Conservation (phyloP, 2,113 vertebrate genomes). For the Eulemur macaco region DNA sequence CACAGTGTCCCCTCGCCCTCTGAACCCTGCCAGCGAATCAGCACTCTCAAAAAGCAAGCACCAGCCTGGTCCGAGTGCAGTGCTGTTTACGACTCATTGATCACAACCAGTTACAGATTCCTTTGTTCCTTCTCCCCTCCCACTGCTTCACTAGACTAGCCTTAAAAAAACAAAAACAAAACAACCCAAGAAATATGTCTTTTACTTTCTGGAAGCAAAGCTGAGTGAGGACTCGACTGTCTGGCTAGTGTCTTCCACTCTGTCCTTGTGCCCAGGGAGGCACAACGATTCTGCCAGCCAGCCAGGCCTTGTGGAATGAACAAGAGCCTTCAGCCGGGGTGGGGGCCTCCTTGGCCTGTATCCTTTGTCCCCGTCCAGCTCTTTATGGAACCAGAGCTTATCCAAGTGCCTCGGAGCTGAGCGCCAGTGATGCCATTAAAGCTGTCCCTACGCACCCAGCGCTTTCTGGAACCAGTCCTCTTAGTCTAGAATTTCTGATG, state of each 20-base stretch:
- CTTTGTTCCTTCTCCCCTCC: too few relatives aligned
- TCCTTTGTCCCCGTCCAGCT: not conserved
- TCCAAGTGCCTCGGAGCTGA: not conserved
- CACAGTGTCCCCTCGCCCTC: not conserved
- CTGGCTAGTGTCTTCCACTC: not conserved
- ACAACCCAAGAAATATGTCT: not conserved
- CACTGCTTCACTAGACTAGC: too few relatives aligned
- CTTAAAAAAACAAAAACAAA: not conserved
- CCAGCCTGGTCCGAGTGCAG: not conserved
- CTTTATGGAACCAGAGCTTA: not conserved
- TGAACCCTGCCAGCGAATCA: not conserved
- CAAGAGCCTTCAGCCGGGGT: not conserved
- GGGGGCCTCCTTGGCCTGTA: not conserved
- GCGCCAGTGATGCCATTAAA: not conserved
- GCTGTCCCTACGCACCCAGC: not conserved
- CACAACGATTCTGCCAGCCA: not conserved
- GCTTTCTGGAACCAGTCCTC: not conserved
- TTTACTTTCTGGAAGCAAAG: not conserved
- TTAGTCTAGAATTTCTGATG: not conserved
- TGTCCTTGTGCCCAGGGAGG: not conserved
- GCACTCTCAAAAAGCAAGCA: not conserved
- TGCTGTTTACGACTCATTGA: too few relatives aligned
- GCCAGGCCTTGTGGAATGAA: not conserved
- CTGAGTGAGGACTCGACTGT: not conserved
- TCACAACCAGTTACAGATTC: too few relatives aligned